Conservation (phyloP, 2,113 vertebrate genomes). For the Mustela nigripes region DNA sequence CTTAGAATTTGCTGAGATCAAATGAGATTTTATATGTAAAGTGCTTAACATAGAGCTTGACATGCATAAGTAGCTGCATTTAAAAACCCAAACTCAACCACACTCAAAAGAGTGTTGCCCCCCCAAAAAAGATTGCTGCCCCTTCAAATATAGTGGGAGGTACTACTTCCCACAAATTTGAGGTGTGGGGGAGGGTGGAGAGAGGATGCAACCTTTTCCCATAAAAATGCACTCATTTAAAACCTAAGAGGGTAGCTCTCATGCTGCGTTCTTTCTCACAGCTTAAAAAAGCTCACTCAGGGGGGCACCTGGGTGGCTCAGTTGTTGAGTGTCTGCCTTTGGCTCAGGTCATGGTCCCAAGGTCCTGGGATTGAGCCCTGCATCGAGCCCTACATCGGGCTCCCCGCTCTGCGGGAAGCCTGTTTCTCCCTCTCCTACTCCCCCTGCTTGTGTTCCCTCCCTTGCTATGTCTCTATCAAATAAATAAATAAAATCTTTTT, state of each 20-base stretch:
- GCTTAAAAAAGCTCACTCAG: background rate
- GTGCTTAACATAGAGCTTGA: constrained; percentile 12
- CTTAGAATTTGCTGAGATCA: constrained; percentile 1
- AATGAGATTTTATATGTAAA: constrained; percentile 54
- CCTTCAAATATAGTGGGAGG: background rate
- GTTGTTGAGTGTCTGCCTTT: too few species aligned
- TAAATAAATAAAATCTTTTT: too few species aligned
- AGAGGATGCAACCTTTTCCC: background rate
- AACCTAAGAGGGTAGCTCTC: background rate
- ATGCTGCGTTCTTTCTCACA: background rate
- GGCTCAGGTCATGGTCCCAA: too few species aligned
- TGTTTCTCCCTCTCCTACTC: too few species aligned
- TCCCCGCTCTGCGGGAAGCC: too few species aligned
- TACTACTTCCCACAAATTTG: background rate
- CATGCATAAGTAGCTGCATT: constrained; percentile 14
- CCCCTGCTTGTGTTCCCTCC: too few species aligned
- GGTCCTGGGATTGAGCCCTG: too few species aligned
- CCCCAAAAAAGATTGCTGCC: too few species aligned
- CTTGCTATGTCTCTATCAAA: too few species aligned
- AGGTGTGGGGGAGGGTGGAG: background rate
- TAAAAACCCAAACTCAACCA: constrained; percentile 51
- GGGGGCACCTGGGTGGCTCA: too few species aligned
- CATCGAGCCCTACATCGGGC: too few species aligned
- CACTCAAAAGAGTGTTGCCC: constrained; percentile 13
- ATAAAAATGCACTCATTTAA: constrained; percentile 53